Conservation (phyloP, 2,113 vertebrate species). For the Bambusicola thoracicus region DNA sequence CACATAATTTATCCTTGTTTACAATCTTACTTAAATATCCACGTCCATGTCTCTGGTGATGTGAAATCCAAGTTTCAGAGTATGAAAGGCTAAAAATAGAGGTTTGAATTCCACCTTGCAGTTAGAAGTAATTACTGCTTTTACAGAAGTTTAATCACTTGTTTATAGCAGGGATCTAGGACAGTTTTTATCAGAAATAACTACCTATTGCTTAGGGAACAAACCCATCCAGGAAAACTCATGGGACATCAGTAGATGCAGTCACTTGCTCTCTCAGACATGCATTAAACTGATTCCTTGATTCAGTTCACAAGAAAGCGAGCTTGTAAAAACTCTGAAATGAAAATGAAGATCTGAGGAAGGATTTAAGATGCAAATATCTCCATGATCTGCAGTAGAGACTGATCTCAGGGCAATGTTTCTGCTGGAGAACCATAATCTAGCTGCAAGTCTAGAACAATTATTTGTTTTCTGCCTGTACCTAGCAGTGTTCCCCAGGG, state of each 20-base stretch:
- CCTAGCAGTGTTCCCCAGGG: no score
- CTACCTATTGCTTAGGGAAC: not conserved
- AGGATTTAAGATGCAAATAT: not conserved
- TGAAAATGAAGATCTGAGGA: not conserved
- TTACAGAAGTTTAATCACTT: not conserved
- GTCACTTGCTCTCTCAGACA: not conserved
- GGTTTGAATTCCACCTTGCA: not conserved
- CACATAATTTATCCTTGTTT: not conserved
- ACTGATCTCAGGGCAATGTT: not conserved
- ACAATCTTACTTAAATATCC: not conserved
- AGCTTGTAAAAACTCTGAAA: not conserved
- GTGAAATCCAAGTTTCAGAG: not conserved
- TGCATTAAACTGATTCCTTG: not conserved
- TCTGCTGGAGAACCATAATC: not conserved
- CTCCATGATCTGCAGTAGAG: not conserved
- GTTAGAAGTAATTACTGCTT: not conserved
- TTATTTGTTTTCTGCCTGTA: not conserved
- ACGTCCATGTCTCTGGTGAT: accelerated
- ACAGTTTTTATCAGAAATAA: not conserved
- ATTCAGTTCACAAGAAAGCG: not conserved
- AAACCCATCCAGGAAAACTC: not conserved
- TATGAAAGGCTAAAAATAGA: not conserved
- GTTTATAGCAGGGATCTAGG: not conserved
- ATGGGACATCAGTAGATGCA: accelerated
- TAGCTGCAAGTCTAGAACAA: not conserved